Base-by-base conservation (phyloP, 2,888 invertebrate genomes). In the Poecilus cupreus region DNA sequence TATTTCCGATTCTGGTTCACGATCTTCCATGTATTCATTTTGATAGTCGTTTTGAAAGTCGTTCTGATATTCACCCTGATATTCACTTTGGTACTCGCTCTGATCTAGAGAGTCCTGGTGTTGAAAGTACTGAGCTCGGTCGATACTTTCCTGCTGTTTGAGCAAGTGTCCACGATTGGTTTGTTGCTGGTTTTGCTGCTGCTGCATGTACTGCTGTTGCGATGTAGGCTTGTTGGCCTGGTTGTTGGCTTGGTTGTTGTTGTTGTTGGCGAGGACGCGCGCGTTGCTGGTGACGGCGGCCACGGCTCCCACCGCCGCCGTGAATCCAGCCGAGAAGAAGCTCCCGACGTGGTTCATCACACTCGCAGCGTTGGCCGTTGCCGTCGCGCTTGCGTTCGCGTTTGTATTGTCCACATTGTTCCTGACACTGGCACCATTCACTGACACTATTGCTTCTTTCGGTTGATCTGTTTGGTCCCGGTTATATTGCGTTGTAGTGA, bases 311-410 rank as follows among this genome's bases (percentile, higher is more conserved):
- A 88, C 87, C 1, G 90, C 90, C 10, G 90, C 90, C 2, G 91
- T 90, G 4, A 91, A 90, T 0, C 91, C 91, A 20, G 91, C 90
- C 49, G 91, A 91, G 75, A 91, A 90, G 60, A 91, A 88, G 83
- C 90, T 91, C 11, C 91, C 91, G 11, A 91, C 86, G 84, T 89
- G 54, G 54, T 54, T 54, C 54, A 54, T 20, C 10, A 54, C 54
- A 20, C 54, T 54, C 3, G 20, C 54, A 0, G 54, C 54, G 10
- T 18, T 20, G 11, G 54, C 54, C 22, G 54, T 20, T 10, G 54
- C 54, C 0, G 54, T 54, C 4, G 54, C 18, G 20, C 90, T 32
- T 90, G 91, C 46, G 80, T 83, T 82, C 78, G 83, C 70, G 80
- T 83, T 75, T 81, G 82, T 26, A 83, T 83, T 72, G 82, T 83